Evolutionary conservation across 2,888 invertebrate genomes (phyloP), one percentile per base, ranked within the genome.

Genomic region (Drosophila helvetica): DNA sequence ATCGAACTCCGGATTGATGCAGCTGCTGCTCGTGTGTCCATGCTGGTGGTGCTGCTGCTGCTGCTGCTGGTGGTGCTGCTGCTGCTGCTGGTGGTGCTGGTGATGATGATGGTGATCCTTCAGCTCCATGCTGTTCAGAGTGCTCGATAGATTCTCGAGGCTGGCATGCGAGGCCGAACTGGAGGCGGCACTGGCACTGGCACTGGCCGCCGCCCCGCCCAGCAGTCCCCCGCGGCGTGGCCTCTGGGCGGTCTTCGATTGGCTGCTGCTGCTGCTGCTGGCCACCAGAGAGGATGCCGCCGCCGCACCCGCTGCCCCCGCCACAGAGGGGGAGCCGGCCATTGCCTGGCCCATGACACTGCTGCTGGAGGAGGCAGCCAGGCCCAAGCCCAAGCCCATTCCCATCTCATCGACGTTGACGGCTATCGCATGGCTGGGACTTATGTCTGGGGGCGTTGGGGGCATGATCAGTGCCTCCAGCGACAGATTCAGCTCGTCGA

Each of bases 391-490:
- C 30, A 30, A 12, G 0, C 30, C 30, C 30, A 30, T 30, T n/a
- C 38, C 38, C n/a, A 38, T 5, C 25, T 66, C 65, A 4, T 66
- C 66, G 30, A 22, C 70, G 22, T 47, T 48, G 17, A 73, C 19
- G 1, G 57, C 57, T 22, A 48, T 47, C 30, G 27, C 75, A 93
- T 94, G 78, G 93, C 94, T 92, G 72, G 92, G 92, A 74, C 91
- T 91, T 5, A 89, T 82, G 47, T 92, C 92, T 3, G 91, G 92
- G 66, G 92, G 92, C 9, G 92, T 92, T n/a, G 95, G 94, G 27
- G 97, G 97, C 97, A 97, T 97, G 78, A 97, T 93, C 95, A 97
- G 95, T 19, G 96, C 96, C 93, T 97, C 97, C 68, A 96, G 95
- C 78, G 97, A 96, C 73, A 97, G 93, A 93, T 97, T 97, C 73